phyloP scores from a whole-genome alignment of 2,113 vertebrate species.

The Notechis scutatus region DNA sequence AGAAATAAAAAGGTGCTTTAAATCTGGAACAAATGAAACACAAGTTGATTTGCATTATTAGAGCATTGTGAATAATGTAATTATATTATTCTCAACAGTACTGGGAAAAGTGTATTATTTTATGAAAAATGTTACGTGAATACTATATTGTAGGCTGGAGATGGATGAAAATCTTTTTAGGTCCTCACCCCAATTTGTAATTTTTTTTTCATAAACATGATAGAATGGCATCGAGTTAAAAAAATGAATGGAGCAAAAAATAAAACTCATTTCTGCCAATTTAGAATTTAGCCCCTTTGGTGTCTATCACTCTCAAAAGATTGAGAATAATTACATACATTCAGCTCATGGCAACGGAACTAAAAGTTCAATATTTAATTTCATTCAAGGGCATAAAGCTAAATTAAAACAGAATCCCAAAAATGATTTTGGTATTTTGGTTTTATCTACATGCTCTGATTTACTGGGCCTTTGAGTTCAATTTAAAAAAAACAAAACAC shows the following conservation, averaged over 20 bases:
- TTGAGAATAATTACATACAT: not conserved
- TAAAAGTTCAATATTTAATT: not conserved
- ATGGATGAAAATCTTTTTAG: not conserved
- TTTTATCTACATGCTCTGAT: not conserved
- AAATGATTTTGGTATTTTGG: not conserved
- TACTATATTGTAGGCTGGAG: not conserved
- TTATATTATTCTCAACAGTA: not conserved
- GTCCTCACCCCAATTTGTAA: not conserved
- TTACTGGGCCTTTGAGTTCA: not conserved
- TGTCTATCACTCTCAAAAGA: not conserved
- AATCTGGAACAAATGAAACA: not conserved
- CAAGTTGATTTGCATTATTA: not conserved
- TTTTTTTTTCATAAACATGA: not conserved
- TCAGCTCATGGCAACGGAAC: not conserved
- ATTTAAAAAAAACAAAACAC: not conserved
- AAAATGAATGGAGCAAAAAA: not conserved
- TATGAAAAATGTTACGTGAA: not conserved
- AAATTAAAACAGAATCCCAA: not conserved
- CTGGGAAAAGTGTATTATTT: not conserved
- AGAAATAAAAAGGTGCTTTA: not conserved
- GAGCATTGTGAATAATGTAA: not conserved
- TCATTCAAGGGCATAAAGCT: not conserved
- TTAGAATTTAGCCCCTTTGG: not conserved
- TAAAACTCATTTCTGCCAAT: not conserved
- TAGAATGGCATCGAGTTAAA: not conserved